A percentile compares a stretch with the other conserved stretches of the same genome.
phyloP scores from a whole-genome alignment of 2,113 vertebrate genomes.

The Takifugu bimaculatus region DNA sequence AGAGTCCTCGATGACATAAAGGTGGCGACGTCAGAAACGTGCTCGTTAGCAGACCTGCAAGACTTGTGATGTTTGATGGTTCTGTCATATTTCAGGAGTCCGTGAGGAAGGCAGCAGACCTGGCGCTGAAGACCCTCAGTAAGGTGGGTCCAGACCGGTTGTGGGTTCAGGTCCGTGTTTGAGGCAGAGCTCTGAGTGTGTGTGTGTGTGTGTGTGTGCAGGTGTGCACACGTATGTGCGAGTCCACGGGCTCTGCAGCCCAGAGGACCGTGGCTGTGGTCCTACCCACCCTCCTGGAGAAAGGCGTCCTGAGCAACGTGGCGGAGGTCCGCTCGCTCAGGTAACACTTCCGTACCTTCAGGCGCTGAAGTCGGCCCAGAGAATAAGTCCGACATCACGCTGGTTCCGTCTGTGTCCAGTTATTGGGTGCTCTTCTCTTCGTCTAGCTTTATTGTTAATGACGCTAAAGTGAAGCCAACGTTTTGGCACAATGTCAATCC shows the following conservation, averaged over 20 bases:
- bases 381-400: too few species aligned
- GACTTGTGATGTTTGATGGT: not conserved
- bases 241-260: constrained; percentile 84
- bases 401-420: not conserved
- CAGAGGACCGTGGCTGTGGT: constrained; percentile 87
- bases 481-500: not conserved
- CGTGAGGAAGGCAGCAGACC: constrained; percentile 93
- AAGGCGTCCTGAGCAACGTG: constrained; percentile 92
- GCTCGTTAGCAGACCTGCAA: not conserved
- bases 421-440: too few species aligned
- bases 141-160: constrained; percentile 76
- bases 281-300: constrained; percentile 93
- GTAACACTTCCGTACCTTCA: constrained; percentile 59
- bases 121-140: constrained; percentile 93
- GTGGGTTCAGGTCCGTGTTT: not conserved
- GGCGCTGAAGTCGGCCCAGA: too few species aligned
- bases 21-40: constrained; percentile 65
- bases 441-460: too few species aligned
- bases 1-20: constrained; percentile 98
- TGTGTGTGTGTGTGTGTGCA: constrained; percentile 39
- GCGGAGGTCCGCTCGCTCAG: constrained; percentile 93
- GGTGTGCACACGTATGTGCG: constrained; percentile 96
- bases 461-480: not conserved
- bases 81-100: constrained; percentile 82
- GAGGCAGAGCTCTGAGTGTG: not conserved